Conservation (phyloP, 1,140 invertebrate species). For the Apis cerana region DNA sequence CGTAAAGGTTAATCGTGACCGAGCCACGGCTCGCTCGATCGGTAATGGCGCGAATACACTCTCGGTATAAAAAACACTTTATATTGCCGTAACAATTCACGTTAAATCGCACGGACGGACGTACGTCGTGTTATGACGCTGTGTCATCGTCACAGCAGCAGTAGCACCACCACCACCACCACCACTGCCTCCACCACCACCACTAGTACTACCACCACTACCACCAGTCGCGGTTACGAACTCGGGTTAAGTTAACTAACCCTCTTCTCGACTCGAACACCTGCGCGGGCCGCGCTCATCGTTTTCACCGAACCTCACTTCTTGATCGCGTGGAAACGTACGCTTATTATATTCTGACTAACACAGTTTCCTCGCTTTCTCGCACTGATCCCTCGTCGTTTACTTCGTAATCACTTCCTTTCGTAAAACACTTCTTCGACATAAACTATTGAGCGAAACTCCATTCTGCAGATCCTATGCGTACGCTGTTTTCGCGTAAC, state of each 20-base stretch:
- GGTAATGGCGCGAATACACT: conserved; percentile 62
- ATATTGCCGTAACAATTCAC: conserved; percentile 59
- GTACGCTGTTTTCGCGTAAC: conserved; percentile 76
- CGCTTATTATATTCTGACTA: conserved; percentile 50
- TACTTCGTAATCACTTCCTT: conserved; percentile 46
- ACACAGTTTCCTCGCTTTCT: conserved; percentile 22
- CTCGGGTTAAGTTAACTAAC: conserved; percentile 72
- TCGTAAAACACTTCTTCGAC: conserved; percentile 43
- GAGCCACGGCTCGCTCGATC: conserved; percentile 56
- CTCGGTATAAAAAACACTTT: conserved; percentile 51
- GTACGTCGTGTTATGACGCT: conserved; percentile 71
- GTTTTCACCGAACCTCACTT: conserved; percentile 53
- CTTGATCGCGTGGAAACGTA: conserved; percentile 38
- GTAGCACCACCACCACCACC: conserved; percentile 62
- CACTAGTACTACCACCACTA: conserved; percentile 54
- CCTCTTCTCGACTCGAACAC: conserved; percentile 68
- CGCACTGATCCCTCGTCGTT: conserved; percentile 27
- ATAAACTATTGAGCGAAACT: conserved; percentile 46
- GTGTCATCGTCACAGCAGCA: conserved; percentile 72
- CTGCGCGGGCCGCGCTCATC: conserved; percentile 64
- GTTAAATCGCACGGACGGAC: conserved; percentile 69
- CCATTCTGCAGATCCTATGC: conserved; percentile 65
- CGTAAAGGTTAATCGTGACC: conserved; percentile 51
- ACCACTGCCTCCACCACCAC: conserved; percentile 50
- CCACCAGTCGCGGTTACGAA: conserved; percentile 62